Evolutionary conservation across 2,797 vertebrate species (phyloP).

Genomic region (Choloepus didactylus): DNA sequence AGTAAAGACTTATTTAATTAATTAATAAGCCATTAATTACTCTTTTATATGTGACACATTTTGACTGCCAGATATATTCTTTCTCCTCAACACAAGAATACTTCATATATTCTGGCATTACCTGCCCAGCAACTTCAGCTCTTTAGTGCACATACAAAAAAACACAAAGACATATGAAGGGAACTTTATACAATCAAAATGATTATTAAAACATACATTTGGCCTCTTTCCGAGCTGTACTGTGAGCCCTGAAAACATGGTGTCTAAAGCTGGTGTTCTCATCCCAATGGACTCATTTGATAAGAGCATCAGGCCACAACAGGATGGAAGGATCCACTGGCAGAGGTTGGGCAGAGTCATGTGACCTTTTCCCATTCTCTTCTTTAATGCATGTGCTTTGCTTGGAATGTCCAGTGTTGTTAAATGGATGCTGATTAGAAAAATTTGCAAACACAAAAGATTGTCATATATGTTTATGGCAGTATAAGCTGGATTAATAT

Average conservation of each 20-base stretch:
- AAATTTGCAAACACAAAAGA: not conserved
- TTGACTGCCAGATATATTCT: not conserved
- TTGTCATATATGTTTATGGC: not conserved
- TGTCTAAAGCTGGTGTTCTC: not conserved
- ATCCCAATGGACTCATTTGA: not conserved
- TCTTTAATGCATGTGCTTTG: not conserved
- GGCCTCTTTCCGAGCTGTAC: not conserved
- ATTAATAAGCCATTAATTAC: conserved; percentile 11
- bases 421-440: not conserved
- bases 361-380: not conserved
- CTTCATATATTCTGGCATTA: not conserved
- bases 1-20: conserved; percentile 8
- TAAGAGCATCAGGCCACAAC: not conserved
- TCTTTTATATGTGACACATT: not conserved
- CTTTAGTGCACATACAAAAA: no score
- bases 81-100: not conserved
- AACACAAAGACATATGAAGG: not conserved
- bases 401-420: not conserved
- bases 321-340: not conserved
- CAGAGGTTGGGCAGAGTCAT: not conserved
- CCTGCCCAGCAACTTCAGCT: not conserved
- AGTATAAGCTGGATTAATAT: not conserved
- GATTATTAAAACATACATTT: not conserved
- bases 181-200: not conserved
- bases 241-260: not conserved